Evolutionary conservation across 2,797 vertebrate genomes (phyloP).

Genomic region (Acanthurus tractus): DNA sequence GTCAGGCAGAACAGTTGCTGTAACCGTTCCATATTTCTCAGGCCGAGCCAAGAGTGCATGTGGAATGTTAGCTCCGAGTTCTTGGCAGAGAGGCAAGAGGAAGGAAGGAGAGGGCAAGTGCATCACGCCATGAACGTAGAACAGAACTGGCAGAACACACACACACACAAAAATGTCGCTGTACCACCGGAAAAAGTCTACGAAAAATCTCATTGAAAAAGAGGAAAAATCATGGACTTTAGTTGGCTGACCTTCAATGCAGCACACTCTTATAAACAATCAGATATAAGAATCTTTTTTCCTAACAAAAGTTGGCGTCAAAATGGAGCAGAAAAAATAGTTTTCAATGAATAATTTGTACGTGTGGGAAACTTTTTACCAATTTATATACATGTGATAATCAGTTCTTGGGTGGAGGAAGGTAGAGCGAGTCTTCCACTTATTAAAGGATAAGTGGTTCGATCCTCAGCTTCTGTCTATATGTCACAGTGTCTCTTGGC

Average conservation of each 20-base stretch:
- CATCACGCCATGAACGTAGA: constrained; percentile 31
- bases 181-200: background rate
- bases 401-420: no score
- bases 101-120: constrained; percentile 41
- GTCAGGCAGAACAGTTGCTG: constrained; percentile 72
- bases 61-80: constrained; percentile 57
- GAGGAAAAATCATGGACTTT: background rate
- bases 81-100: constrained; percentile 50
- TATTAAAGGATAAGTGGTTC: no score
- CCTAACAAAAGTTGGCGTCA: background rate
- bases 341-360: background rate
- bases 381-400: background rate
- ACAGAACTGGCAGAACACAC: constrained; percentile 9
- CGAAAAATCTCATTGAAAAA: background rate
- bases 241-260: background rate
- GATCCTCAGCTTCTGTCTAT: no score
- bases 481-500: no score
- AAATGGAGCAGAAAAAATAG: background rate
- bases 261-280: background rate
- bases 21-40: constrained; percentile 63
- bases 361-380: background rate
- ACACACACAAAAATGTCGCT: background rate
- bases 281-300: background rate
- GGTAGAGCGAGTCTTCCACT: no score
- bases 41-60: constrained; percentile 63